Evolutionary conservation across 2,888 invertebrate species (phyloP).

Genomic region (Xylophagus ater): DNA sequence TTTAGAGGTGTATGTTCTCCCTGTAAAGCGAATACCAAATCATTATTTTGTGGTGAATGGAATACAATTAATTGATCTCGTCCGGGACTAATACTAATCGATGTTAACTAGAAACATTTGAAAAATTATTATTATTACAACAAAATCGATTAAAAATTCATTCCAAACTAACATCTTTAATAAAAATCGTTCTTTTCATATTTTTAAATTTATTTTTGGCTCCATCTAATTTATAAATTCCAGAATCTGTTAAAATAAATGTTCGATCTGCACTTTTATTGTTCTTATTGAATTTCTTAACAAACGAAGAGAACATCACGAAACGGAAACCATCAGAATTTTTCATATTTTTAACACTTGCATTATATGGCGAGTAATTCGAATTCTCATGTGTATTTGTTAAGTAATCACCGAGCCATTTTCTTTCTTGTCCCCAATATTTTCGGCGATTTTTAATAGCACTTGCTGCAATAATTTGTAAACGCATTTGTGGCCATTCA

Average conservation of each 20-base stretch:
- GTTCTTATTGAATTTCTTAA: conserved; percentile 40
- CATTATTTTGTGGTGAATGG: conserved; percentile 78
- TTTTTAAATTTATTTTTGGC: conserved; percentile 65
- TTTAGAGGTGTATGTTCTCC: conserved; percentile 32
- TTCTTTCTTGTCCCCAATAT: conserved; percentile 64
- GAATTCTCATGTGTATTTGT: conserved; percentile 55
- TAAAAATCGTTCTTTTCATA: conserved; percentile 72
- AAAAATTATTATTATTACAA: neutral
- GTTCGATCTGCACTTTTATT: conserved; percentile 80
- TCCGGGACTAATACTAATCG: conserved; percentile 74
- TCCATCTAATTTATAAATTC: conserved; percentile 78
- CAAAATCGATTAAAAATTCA: neutral
- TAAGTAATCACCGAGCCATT: conserved; percentile 80
- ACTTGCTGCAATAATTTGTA: conserved; percentile 68
- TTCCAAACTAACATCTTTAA: conserved; percentile 54
- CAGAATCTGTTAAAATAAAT: conserved; percentile 73
- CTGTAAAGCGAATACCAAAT: conserved; percentile 71
- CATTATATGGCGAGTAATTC: conserved; percentile 51
- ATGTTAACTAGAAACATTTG: conserved; percentile 51
- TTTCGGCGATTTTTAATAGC: conserved; percentile 48
- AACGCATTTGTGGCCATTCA: conserved; percentile 79
- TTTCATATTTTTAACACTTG: conserved; percentile 55
- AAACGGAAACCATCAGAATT: conserved; percentile 53
- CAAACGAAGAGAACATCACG: conserved; percentile 39
- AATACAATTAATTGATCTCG: conserved; percentile 78